Percentiles rank a stretch among this genome's conserved stretches.
Evolutionary conservation across 2,888 invertebrate genomes (phyloP).

Genomic region (Eilema caniola): DNA sequence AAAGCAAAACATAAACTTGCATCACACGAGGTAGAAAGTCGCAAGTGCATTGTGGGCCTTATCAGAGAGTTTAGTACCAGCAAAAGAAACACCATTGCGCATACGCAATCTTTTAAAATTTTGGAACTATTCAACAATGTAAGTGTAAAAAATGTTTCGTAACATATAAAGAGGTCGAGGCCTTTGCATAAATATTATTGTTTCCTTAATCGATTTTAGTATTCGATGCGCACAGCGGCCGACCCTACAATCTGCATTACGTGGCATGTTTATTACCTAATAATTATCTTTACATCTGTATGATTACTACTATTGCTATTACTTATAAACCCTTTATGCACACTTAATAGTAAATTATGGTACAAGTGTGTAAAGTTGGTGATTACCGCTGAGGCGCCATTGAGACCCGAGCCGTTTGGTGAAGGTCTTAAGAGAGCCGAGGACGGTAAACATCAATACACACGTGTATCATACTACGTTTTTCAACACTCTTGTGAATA

Average conservation of each 20-base stretch:
- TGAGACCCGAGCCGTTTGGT: no score
- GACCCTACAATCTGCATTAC: conserved; percentile 74
- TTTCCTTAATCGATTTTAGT: conserved; percentile 76
- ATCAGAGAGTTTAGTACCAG: not conserved
- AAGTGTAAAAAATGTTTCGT: conserved; percentile 61
- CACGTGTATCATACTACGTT: no score
- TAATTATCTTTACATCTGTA: conserved; percentile 58
- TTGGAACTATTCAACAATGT: conserved; percentile 23
- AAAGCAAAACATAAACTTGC: no score
- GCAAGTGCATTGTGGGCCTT: no score
- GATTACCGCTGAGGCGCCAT: no score
- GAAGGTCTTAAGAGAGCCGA: no score
- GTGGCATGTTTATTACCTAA: conserved; percentile 79
- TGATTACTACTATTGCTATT: not conserved
- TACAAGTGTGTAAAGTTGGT: no score
- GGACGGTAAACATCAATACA: no score
- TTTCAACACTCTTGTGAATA: no score
- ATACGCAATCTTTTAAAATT: not conserved
- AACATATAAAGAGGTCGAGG: conserved; percentile 82
- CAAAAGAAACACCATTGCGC: not conserved
- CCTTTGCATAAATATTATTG: conserved; percentile 60
- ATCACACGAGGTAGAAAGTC: no score
- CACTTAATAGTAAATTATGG: no score
- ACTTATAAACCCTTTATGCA: no score
- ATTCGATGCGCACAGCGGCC: conserved; percentile 66